Percentiles rank a stretch among this genome's conserved stretches.
Conservation (phyloP, 2,113 vertebrate species). For the Phasianus colchicus region DNA sequence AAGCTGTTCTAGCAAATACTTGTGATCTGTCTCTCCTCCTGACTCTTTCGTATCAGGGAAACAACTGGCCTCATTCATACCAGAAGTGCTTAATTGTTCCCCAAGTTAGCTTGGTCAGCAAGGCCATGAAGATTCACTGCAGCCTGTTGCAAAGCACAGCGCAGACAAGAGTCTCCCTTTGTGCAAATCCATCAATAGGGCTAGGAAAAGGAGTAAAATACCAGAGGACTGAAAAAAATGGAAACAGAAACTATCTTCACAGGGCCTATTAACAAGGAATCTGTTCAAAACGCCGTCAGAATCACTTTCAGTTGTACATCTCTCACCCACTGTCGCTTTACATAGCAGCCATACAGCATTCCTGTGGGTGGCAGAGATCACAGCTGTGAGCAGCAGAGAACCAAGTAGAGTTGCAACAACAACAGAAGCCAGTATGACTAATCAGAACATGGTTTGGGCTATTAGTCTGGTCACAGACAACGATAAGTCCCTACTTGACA, state of each 20-base stretch:
- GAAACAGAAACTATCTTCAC: background rate
- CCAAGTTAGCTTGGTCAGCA: constrained; percentile 48
- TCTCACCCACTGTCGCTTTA: background rate
- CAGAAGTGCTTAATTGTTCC: constrained; percentile 24
- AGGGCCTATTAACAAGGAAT: background rate
- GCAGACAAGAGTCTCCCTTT: constrained; percentile 37
- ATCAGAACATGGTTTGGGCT: background rate
- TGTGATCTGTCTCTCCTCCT: constrained; percentile 5
- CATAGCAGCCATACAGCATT: background rate
- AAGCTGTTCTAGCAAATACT: background rate
- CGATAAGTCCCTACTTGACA: background rate
- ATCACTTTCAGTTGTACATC: background rate
- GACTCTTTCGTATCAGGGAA: background rate
- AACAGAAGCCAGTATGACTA: background rate
- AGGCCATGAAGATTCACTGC: constrained; percentile 51
- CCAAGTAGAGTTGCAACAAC: background rate
- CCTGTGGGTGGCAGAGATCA: background rate
- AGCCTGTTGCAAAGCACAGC: background rate
- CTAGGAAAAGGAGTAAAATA: constrained; percentile 24
- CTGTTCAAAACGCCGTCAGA: constrained; percentile 4
- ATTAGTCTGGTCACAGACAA: background rate
- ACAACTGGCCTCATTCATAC: constrained; percentile 31
- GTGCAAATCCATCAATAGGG: background rate
- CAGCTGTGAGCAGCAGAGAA: background rate
- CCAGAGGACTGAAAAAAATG: background rate